Base-by-base conservation (phyloP, 2,888 invertebrate genomes). In the Drosophila rellima region DNA sequence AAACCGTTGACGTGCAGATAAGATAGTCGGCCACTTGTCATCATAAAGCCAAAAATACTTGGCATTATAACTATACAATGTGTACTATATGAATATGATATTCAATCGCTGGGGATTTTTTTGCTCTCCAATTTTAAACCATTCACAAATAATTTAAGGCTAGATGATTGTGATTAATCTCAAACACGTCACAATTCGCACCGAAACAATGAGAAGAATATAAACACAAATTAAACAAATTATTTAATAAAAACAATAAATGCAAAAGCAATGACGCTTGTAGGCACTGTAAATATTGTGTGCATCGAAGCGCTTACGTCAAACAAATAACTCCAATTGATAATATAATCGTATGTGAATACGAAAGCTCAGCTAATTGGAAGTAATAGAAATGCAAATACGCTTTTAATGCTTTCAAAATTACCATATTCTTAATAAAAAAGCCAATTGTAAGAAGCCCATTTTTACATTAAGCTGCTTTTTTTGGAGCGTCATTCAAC, bases 21-120 rank as follows among this genome's bases (percentile, higher is more conserved):
- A 74, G 74, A 74, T 74, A 75, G 45, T 3, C 57, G 44, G 47
- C 50, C 50, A 74, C 44, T 65, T 70, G 59, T 74, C 55, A 45
- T 40, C 68, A 62, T 51, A 57, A 40, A 56, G 45, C 29, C 44
- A 45, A 55, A 50, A 54, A 33, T 31, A 40, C 54, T 40, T 40
- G 29, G 50, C 50, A 37, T 35, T 51, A 15, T 26, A 7, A 26
- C 23, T 54, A 40, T 18, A 20, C 13, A 18, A 29, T 40, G 52
- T 15, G n/a, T 31, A 15, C 20, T 55, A 31, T 31, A 33, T 42
- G 10, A 3, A 18, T 18, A 31, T 48, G 8, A 48, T 29, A 40
- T 29, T 11, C 54, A 15, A 26, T 17, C 8, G 5, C 6, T 18
- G 10, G 40, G n/a, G 10, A n/a, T 42, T 48, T 33, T 48, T 48